Evolutionary conservation across 2,797 vertebrate species (phyloP), one percentile per base, ranked within the genome.

Genomic region (Lagodon rhomboides): DNA sequence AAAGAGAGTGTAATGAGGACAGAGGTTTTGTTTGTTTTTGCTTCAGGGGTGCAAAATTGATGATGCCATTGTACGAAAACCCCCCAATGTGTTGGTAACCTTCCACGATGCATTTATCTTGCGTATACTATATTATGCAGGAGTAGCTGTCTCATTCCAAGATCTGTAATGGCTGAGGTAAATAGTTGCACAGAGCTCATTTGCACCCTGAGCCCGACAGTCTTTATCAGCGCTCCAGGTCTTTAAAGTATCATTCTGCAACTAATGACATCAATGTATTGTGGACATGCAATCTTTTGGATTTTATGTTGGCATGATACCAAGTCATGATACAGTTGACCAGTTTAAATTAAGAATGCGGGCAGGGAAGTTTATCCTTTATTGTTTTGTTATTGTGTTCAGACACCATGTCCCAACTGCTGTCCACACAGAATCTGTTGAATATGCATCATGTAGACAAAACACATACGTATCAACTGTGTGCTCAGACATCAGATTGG

Each of bases 11-110:
- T 46, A 50, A 56, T 64, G 34, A 68, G 41, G 38, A 17, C 59
- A 12, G 34, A 60, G 10, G n/a, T 6, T 81, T 66, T 66, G 60
- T 59, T 67, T 73, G 27, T 25, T 61, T 77, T 44, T 79, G 38
- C 61, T 50, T 51, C 3, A 5, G 8, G 15, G 25, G 18, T 50
- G 13, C 4, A 50, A 8, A 25, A 34, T 49, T 43, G 22, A 49
- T 76, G 43, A 27, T 55, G 60, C 61, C 55, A 16, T 49, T 72
- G 66, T 65, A 15, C 0, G 0, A 74, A 38, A 50, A 16, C 20
- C 3, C 30, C 13, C 34, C 27, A 55, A n/a, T 20, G 41, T 47
- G 47, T 56, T 30, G 25, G n/a, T 61, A 55, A 58, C 27, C 56
- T 55, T 62, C 18, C 4, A 3, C 11, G 10, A n/a, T 38, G 23